These are phyloP conservation scores for Lethocerus indicus DNA, from an alignment of 1,140 invertebrate species.

Conservation along the genomic window DNA sequence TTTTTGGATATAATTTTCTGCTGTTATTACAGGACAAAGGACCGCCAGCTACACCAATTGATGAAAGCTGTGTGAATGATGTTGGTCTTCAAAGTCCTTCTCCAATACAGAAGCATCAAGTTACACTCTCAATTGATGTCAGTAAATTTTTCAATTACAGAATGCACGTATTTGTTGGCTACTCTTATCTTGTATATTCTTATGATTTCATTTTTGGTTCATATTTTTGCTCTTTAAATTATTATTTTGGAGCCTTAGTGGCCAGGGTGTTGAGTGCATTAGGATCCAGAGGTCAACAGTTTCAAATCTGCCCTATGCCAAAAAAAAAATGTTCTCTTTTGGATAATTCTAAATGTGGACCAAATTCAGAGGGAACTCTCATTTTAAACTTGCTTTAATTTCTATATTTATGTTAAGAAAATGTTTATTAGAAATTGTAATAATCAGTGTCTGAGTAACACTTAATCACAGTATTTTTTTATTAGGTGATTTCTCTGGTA, in stretches of 20 bases:
- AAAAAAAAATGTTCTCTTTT: neutral
- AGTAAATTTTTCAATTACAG: neutral
- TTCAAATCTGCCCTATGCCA: neutral
- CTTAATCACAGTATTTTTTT: too few relatives aligned
- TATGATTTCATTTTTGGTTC: neutral
- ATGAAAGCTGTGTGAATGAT: neutral
- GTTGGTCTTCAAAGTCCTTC: conserved; percentile 1
- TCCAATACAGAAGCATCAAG: conserved; percentile 1
- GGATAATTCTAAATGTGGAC: too few relatives aligned
- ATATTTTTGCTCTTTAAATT: neutral
- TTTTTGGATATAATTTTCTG: too few relatives aligned
- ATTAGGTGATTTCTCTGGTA: too few relatives aligned
- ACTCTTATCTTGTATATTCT: neutral
- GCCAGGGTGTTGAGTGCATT: neutral
- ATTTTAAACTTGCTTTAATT: too few relatives aligned
- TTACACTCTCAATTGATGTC: neutral
- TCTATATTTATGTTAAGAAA: too few relatives aligned
- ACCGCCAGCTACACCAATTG: neutral
- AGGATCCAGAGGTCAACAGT: neutral
- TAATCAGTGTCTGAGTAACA: too few relatives aligned
- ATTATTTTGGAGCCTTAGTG: neutral
- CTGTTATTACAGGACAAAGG: conserved; percentile 2
- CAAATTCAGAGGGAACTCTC: too few relatives aligned
- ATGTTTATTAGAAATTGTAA: too few relatives aligned
- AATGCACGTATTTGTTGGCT: neutral